Evolutionary conservation across 2,797 vertebrate species (phyloP).

Genomic region (Delichon dasypus): DNA sequence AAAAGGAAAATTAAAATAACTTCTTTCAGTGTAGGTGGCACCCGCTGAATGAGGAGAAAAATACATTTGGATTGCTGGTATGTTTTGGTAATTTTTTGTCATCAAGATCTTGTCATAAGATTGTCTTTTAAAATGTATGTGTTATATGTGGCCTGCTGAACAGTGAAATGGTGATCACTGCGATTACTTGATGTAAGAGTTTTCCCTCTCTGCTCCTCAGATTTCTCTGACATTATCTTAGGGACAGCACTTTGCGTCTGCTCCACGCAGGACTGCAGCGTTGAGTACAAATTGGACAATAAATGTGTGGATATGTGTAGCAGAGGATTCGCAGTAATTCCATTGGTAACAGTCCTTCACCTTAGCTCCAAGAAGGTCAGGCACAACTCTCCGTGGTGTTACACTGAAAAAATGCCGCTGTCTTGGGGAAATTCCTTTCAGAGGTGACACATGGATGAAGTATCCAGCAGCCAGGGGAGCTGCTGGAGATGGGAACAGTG

Average conservation of each 20-base stretch:
- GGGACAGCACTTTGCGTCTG: neutral
- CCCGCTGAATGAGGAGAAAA: neutral
- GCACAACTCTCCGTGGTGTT: neutral
- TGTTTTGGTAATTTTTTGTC: neutral
- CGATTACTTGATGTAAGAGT: neutral
- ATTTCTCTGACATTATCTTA: neutral
- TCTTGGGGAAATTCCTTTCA: neutral
- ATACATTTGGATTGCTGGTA: neutral
- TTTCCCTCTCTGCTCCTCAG: neutral
- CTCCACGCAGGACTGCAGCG: neutral
- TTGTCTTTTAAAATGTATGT: neutral
- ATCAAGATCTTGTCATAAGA: neutral
- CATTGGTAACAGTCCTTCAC: neutral
- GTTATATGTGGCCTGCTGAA: neutral
- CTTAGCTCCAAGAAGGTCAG: neutral
- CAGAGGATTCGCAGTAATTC: neutral
- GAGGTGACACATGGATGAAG: neutral
- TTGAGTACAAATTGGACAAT: neutral
- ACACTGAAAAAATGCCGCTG: neutral
- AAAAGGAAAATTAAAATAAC: neutral
- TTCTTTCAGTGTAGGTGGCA: neutral
- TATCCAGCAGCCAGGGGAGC: neutral
- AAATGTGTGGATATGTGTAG: neutral
- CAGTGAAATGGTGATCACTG: neutral
- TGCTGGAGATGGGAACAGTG: neutral